Evolutionary conservation across 2,113 vertebrate genomes (phyloP).

Genomic region (Anhinga rufa): DNA sequence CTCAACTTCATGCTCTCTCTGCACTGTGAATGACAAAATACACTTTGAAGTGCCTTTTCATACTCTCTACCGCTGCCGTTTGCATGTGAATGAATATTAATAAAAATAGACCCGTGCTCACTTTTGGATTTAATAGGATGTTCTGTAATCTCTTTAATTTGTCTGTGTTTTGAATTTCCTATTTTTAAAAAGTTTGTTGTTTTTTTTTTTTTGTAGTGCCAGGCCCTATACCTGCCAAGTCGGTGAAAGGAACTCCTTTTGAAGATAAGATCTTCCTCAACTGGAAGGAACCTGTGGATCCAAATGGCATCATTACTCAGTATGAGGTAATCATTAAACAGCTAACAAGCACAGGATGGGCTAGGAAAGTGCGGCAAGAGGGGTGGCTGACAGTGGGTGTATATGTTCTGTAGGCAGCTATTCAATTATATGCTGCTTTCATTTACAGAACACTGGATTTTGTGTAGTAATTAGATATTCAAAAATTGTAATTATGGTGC

Average conservation of each 20-base stretch:
- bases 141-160: neutral
- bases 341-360: neutral
- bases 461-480: neutral
- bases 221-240: slow-evolving; percentile 88
- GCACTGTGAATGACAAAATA: slow-evolving; percentile 10
- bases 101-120: neutral
- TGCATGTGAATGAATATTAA: slow-evolving; percentile 11
- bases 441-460: neutral
- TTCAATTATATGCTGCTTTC: neutral
- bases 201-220: slow-evolving; percentile 80
- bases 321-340: slow-evolving; percentile 85
- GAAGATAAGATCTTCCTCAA: slow-evolving; percentile 95
- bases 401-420: neutral
- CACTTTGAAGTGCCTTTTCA: slow-evolving; percentile 44
- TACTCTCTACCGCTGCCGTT: neutral
- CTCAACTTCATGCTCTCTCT: slow-evolving; percentile 40
- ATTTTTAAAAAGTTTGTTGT: neutral
- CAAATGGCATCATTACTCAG: slow-evolving; percentile 95
- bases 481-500: neutral
- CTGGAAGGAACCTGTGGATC: slow-evolving; percentile 96
- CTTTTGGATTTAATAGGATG: neutral
- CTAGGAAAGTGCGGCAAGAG: neutral
- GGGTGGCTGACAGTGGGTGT: neutral
- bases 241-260: slow-evolving; percentile 91
- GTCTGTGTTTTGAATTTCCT: neutral